A percentile compares a stretch with the other conserved stretches of the same genome.
phyloP scores from a whole-genome alignment of 2,888 invertebrate genomes.

The Sicus ferrugineus region DNA sequence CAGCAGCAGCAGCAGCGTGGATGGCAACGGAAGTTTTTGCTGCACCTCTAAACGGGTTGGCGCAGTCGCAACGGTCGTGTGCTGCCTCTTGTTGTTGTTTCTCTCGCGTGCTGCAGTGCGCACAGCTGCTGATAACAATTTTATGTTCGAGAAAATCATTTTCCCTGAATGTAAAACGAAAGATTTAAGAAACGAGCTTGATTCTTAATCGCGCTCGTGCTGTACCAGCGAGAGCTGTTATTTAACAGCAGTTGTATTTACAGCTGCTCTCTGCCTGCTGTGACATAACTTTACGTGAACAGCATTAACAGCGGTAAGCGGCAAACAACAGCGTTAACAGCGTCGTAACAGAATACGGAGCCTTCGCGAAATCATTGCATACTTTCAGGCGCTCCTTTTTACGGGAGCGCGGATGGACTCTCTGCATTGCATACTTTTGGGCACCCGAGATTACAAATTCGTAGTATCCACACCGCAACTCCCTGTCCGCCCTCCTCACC shows the following conservation, averaged over 20 bases:
- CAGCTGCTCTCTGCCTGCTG: too few relatives aligned
- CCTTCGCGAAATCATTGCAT: slow-evolving; percentile 14
- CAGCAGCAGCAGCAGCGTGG: not conserved
- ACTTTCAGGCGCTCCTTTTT: slow-evolving; percentile 31
- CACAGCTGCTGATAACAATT: not conserved
- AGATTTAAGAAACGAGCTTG: not conserved
- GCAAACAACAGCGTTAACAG: too few relatives aligned
- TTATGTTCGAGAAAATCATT: not conserved
- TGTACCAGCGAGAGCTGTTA: too few relatives aligned
- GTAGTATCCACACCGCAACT: too few relatives aligned
- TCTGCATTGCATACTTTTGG: slow-evolving; percentile 31
- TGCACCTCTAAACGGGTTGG: too few relatives aligned
- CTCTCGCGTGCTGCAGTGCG: not conserved
- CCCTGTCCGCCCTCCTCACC: too few relatives aligned
- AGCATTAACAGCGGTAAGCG: too few relatives aligned
- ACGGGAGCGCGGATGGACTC: not conserved
- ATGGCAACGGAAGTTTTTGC: not conserved
- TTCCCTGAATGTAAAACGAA: not conserved
- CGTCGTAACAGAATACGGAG: not conserved
- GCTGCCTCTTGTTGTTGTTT: not conserved
- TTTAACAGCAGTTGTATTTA: too few relatives aligned
- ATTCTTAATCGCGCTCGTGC: too few relatives aligned
- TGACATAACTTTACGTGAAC: too few relatives aligned
- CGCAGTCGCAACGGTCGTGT: too few relatives aligned
- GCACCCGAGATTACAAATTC: too few relatives aligned